Evolutionary conservation across 2,888 invertebrate genomes (phyloP), one percentile per base, ranked within the genome.

Genomic region (Catocala fraxini): DNA sequence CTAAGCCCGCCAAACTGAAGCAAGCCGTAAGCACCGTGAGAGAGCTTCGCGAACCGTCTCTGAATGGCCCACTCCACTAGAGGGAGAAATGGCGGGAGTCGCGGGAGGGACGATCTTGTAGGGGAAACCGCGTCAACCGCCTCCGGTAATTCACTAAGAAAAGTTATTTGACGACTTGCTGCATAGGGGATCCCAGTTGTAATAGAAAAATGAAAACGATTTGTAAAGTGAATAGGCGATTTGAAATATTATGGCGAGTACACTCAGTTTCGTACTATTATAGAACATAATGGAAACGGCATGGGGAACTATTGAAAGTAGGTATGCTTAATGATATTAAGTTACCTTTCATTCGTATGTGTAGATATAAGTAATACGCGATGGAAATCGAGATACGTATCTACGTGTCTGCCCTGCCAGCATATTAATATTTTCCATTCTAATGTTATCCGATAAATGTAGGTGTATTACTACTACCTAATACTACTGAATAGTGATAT

Each of bases 111-210:
- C 90, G 87, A 82, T 83, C 87, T 77, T 87, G 87, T 91, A 92
- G 93, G 93, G 93, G 92, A 93, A 91, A 91, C 91, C 89, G 87
- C 90, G 87, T 83, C 91, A 86, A 91, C 89, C 89, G 90, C 90
- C 91, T 91, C 89, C 87, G 88, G 91, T 93, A 92, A 92, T 93
- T 92, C 91, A 90, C 91, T 89, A 93, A 93, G 92, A 93, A 93
- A 93, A 91, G 89, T 93, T 92, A 92, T 93, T 92, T 92, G 89
- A 88, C 85, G 88, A 90, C 86, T 82, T 83, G 87, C 84, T 80
- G 83, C 83, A 79, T 71, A 79, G 87, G 88, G 88, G 88, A 83
- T 86, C 82, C 78, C 68, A 75, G 75, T 74, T 71, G 82, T 82
- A 82, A 89, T 88, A 85, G 88, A 90, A 88, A 87, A 89, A 85